Base-by-base conservation (phyloP, 2,888 invertebrate species). In the Icerya purchasi region DNA sequence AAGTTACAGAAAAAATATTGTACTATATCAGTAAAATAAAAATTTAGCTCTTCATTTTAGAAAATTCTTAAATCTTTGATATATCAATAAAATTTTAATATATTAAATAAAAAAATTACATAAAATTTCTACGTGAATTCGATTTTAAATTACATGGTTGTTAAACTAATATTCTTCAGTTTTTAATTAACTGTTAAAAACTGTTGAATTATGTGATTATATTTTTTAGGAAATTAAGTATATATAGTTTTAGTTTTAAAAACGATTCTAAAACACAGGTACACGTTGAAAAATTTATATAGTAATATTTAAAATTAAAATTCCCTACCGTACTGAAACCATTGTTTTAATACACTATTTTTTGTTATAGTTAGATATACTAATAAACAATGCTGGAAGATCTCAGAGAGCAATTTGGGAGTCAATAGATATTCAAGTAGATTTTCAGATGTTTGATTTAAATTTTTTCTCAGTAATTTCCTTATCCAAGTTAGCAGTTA, bases 371-470 rank as follows among this genome's bases (percentile, higher is more conserved):
- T 71, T 89, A 52, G 85, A 89, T 68, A 77, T 88, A 60, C 73
- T 89, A 50, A 78, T 89, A 0, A 86, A 84, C 68, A 89, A 89
- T 72, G 87, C 87, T 1, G 88, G 87, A 0, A 72, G 86, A 59
- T 83, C 84, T 5, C 88, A 89, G 69, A 74, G 87, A 63, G 83
- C 83, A 0, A 66, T 70, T 21, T 87, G 84, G 82, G 80, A 82
- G 62, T 74, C 80, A 1, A 84, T 83, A 54, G 78, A 82, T 1
- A 63, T 84, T 1, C 70, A 74, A 52, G 86, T 89, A 0, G 88
- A 90, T 69, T 75, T 74, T 54, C 77, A 83, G 62, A 73, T 87
- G 66, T 84, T 89, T 68, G 81, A 86, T 49, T 69, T 88, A 59
- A 86, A 90, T 70, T 84, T 87, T 0, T 82, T 89, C 64, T 77